A percentile compares a stretch with the other conserved stretches of the same genome.
These are phyloP conservation scores for Neodontobutis hainanensis DNA, from an alignment of 2,113 vertebrate genomes.

Conservation along the genomic window DNA sequence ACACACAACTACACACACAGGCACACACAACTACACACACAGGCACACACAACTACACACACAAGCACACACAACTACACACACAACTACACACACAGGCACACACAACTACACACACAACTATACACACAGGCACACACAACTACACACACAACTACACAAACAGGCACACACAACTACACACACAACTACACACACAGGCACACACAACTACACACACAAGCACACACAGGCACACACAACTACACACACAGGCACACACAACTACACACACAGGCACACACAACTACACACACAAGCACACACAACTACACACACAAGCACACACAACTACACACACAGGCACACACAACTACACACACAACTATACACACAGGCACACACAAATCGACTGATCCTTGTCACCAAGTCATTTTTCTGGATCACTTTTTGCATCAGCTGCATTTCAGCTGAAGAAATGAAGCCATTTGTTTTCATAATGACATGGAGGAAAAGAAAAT, in stretches of 20 bases:
- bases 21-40: constrained; percentile 29
- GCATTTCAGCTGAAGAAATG: constrained; percentile 59
- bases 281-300: constrained; percentile 15
- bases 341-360: constrained; percentile 36
- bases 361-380: constrained; percentile 19
- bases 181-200: constrained; percentile 20
- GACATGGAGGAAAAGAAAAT: constrained; percentile 61
- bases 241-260: constrained; percentile 22
- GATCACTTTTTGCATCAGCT: constrained; percentile 58
- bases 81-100: constrained; percentile 19
- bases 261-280: constrained; percentile 38
- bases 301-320: constrained; percentile 24
- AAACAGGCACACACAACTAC: constrained; percentile 28
- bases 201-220: constrained; percentile 28
- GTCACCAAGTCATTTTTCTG: constrained; percentile 58
- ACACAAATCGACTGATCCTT: constrained; percentile 62
- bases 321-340: constrained; percentile 7
- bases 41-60: constrained; percentile 21
- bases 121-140: constrained; percentile 20
- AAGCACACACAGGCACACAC: constrained; percentile 2
- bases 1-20: constrained; percentile 16
- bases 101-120: constrained; percentile 32
- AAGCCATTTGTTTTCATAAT: constrained; percentile 69
- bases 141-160: constrained; percentile 16
- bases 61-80: constrained; percentile 24